Conservation (phyloP, 2,797 vertebrate species). For the Tokudaia tokunoshimensis region DNA sequence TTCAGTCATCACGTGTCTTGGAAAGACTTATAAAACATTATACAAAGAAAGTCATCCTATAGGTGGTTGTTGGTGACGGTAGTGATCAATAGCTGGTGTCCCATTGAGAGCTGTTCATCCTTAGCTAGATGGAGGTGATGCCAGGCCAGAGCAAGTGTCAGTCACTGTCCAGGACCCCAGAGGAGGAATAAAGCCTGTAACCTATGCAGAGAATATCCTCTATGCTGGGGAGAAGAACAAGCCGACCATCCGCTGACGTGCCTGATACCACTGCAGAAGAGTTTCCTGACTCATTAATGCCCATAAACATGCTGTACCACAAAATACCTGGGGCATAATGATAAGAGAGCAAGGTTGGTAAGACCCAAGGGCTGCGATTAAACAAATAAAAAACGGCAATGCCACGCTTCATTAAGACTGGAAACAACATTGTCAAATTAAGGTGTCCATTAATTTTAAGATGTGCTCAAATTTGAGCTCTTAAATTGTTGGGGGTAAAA, state of each 20-base stretch:
- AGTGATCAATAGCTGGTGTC: neutral
- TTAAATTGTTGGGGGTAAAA: neutral
- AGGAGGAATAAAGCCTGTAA: neutral
- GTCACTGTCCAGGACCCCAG: neutral
- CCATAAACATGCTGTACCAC: neutral
- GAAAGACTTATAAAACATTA: neutral
- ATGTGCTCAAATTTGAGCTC: conserved; percentile 46
- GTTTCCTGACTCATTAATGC: neutral
- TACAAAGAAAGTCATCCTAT: neutral
- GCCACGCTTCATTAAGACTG: conserved; percentile 47
- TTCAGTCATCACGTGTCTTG: neutral
- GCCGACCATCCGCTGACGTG: accelerated
- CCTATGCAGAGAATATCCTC: accelerated
- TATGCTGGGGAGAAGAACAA: neutral
- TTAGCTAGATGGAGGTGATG: neutral
- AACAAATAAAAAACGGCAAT: conserved; percentile 49
- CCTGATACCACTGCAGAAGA: neutral
- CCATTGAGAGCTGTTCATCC: neutral
- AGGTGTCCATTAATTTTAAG: conserved; percentile 64
- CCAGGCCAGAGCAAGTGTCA: neutral
- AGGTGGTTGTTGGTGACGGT: neutral
- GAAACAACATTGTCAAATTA: conserved; percentile 22
- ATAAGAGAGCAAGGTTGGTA: conserved; percentile 15
- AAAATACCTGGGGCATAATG: conserved; percentile 20
- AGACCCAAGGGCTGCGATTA: neutral